Evolutionary conservation across 1,140 invertebrate genomes (phyloP).

Genomic region (Saccostrea echinata): DNA sequence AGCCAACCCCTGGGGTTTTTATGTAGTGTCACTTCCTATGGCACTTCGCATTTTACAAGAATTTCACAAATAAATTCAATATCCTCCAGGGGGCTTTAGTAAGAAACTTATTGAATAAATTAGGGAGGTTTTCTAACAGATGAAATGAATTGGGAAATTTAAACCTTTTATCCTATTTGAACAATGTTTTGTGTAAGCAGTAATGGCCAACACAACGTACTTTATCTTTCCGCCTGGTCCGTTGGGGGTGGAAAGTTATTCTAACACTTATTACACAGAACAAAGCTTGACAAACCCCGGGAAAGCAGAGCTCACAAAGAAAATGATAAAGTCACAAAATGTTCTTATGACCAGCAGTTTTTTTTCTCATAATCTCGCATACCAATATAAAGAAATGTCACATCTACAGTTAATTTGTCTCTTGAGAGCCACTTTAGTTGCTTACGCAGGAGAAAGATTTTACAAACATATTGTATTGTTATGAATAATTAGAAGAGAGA

Average conservation of each 20-base stretch:
- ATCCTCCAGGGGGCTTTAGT: constrained; percentile 23
- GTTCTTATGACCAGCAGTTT: constrained; percentile 10
- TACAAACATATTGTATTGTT: constrained; percentile 5
- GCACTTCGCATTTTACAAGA: constrained; percentile 14
- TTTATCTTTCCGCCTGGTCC: constrained; percentile 25
- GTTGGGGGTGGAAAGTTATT: constrained; percentile 27
- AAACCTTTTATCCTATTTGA: constrained; percentile 37
- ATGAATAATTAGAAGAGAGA: neutral
- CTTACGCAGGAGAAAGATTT: neutral
- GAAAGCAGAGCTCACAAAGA: neutral
- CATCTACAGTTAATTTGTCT: constrained; percentile 12
- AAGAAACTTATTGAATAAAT: constrained; percentile 23
- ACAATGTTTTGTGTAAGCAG: constrained; percentile 36
- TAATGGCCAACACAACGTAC: constrained; percentile 13
- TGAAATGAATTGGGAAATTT: constrained; percentile 37
- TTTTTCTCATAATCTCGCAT: neutral
- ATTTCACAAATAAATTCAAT: constrained; percentile 34
- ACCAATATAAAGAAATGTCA: constrained; percentile 11
- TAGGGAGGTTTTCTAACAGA: constrained; percentile 38
- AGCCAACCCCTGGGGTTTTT: neutral
- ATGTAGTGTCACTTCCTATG: constrained; percentile 15
- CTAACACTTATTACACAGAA: constrained; percentile 21
- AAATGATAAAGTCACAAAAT: neutral
- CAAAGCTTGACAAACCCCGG: constrained; percentile 29
- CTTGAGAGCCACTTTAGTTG: constrained; percentile 14